Conservation (phyloP, 2,797 vertebrate genomes). For the Ataeniobius toweri region DNA sequence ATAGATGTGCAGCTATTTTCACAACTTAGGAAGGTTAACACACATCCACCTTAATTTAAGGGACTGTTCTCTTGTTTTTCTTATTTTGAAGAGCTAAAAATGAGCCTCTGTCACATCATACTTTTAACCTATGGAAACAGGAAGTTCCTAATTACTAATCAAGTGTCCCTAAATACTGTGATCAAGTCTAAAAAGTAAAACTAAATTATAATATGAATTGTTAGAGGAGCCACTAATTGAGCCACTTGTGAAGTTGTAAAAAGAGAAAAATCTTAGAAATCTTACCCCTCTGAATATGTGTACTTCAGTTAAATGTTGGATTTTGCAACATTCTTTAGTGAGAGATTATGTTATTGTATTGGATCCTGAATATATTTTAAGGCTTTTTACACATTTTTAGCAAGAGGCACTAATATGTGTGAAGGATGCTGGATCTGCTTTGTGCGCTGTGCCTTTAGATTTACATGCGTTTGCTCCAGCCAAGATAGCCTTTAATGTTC, state of each 20-base stretch:
- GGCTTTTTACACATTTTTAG: background rate
- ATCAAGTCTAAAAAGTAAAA: background rate
- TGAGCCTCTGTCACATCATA: background rate
- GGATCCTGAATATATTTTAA: background rate
- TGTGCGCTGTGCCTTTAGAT: background rate
- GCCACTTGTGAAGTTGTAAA: too few relatives aligned
- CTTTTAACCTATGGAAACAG: background rate
- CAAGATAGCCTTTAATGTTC: background rate
- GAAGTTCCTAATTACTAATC: background rate
- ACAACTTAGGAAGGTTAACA: background rate
- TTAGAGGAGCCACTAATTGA: background rate
- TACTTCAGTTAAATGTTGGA: background rate
- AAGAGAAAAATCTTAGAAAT: background rate
- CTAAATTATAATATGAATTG: background rate
- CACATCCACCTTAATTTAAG: background rate
- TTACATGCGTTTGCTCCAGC: constrained; percentile 6
- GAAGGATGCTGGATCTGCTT: background rate
- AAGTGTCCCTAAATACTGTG: background rate
- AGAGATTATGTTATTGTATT: background rate
- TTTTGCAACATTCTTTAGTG: background rate
- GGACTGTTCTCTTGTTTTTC: background rate
- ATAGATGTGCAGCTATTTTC: background rate
- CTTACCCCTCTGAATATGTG: background rate
- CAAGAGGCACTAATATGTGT: background rate
- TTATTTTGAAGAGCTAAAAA: background rate